Base-by-base conservation (phyloP, 2,113 vertebrate genomes). In the Blennius ocellaris region DNA sequence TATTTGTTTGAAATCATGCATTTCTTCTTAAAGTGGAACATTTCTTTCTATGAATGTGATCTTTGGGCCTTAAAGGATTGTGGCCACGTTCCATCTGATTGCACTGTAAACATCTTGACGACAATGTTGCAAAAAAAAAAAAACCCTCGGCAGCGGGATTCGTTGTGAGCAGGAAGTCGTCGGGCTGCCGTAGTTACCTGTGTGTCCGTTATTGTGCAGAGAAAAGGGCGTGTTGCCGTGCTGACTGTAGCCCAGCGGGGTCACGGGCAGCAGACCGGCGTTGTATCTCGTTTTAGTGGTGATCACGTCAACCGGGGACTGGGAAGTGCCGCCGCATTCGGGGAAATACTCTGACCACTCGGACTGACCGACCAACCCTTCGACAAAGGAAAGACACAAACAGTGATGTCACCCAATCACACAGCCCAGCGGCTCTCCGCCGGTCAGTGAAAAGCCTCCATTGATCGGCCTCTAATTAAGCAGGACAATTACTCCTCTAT, bases 121-220 rank as follows among this genome's bases (percentile, higher is more conserved):
- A 30, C 21, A 54, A 16, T 11, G n/a, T 51, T 80, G 76, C 69
- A 53, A 1, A 3, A 72, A 58, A 21, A 51, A 47, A 59, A n/a
- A n/a, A n/a, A n/a, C n/a, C n/a, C n/a, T n/a, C 8, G 6, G 4
- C 2, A 52, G 12, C 10, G 8, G 6, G 17, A 58, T 0, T 7
- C 54, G 38, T 10, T 15, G 7, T 37, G 36, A 37, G 10, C 8
- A 14, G 41, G 41, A 60, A 55, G 54, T 47, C 0, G 36, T 3
- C 15, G 4, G 17, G 63, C 49, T 69, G 66, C 44, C 58, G 64
- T 63, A 74, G 69, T 90, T 94, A 98, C 97, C 96, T 79, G 96
- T 96, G 85, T 99, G 97, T 8, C 97, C 96, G 0, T 96, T 96
- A 56, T 99, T 98, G 71, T 66, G 82, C 5, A 98, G 90, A 5